Conservation (phyloP, 2,888 invertebrate species). For the Mellilla xanthometata region DNA sequence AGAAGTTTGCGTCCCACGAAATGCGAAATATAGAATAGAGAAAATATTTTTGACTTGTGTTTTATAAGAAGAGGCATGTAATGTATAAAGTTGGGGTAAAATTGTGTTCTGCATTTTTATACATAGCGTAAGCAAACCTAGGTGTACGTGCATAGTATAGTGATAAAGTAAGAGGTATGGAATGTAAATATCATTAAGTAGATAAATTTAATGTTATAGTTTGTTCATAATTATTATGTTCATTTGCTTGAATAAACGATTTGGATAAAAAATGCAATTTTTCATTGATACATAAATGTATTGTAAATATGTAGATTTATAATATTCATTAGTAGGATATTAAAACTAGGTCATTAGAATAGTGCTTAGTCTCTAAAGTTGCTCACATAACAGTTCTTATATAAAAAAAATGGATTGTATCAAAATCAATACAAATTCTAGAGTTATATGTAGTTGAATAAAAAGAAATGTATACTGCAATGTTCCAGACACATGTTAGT, state of each 20-base stretch:
- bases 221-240: conserved; percentile 76
- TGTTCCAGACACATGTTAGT: no score
- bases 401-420: no score
- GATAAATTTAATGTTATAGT: conserved; percentile 82
- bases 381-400: no score
- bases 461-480: no score
- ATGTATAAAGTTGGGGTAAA: conserved; percentile 38
- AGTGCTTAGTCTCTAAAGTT: no score
- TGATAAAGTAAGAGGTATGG: conserved; percentile 74
- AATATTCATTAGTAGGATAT: no score
- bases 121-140: conserved; percentile 51
- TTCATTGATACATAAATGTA: conserved; percentile 37
- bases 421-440: no score
- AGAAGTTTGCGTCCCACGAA: conserved; percentile 25
- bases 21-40: conserved; percentile 32
- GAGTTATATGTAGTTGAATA: no score
- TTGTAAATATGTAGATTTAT: no score
- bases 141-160: conserved; percentile 67
- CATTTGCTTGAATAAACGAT: conserved; percentile 82
- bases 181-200: conserved; percentile 82
- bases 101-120: conserved; percentile 67
- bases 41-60: conserved; percentile 30
- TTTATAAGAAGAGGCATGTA: conserved; percentile 17
- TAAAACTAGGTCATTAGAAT: no score
- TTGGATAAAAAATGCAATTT: conserved; percentile 69